Conservation (phyloP, 2,797 vertebrate genomes). For the Falco cherrug region DNA sequence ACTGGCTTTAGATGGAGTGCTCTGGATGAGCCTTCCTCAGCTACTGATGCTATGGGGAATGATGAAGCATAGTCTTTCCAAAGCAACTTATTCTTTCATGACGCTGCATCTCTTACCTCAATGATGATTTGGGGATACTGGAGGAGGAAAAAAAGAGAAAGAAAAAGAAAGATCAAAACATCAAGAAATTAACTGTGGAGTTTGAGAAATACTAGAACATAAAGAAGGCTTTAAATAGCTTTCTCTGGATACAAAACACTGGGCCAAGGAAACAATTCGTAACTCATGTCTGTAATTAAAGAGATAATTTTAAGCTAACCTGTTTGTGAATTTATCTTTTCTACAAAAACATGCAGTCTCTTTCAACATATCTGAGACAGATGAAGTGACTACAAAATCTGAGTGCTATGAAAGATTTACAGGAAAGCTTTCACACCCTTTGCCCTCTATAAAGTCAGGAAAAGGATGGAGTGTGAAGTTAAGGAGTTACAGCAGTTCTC, state of each 20-base stretch:
- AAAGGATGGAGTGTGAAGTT: neutral
- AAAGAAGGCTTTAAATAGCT: neutral
- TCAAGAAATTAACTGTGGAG: neutral
- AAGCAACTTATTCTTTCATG: neutral
- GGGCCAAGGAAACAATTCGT: neutral
- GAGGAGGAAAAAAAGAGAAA: neutral
- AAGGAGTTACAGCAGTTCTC: neutral
- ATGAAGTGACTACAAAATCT: neutral
- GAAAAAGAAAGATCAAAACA: neutral
- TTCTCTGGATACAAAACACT: neutral
- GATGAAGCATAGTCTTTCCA: neutral
- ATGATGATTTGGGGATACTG: conserved; percentile 43
- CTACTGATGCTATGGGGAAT: neutral
- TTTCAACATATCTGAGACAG: neutral
- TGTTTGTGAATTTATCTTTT: neutral
- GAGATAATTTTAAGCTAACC: neutral
- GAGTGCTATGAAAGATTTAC: neutral
- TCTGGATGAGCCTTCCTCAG: neutral
- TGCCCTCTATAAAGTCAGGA: neutral
- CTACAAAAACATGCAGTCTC: neutral
- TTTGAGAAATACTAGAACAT: neutral
- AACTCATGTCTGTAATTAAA: neutral
- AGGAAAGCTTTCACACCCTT: neutral
- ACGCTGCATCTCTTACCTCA: conserved; percentile 28
- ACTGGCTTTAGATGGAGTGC: neutral